Evolutionary conservation across 1,140 invertebrate species (phyloP).

Genomic region (Bathynomus jamesi): DNA sequence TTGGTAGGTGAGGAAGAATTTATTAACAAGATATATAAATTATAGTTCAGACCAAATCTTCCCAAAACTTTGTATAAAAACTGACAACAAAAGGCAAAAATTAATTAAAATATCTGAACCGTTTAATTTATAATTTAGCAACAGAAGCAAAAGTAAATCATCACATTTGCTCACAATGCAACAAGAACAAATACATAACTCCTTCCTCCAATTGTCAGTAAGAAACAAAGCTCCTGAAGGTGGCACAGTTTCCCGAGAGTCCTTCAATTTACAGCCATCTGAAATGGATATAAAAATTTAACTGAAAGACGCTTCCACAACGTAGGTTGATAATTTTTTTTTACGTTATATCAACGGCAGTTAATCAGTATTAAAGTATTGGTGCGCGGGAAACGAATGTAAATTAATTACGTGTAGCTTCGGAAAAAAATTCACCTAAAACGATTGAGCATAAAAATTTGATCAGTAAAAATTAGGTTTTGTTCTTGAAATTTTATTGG

Average conservation of each 20-base stretch:
- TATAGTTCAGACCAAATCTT: background rate
- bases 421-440: no score
- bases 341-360: background rate
- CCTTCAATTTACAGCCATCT: conserved; percentile 19
- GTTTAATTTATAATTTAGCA: background rate
- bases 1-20: background rate
- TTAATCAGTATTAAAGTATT: background rate
- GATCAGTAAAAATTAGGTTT: no score
- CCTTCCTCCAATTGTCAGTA: conserved; percentile 61
- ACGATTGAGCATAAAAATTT: no score
- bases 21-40: background rate
- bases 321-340: background rate
- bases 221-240: conserved; percentile 53
- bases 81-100: no score
- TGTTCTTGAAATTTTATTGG: no score
- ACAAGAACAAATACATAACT: conserved; percentile 55
- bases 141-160: background rate
- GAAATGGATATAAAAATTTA: background rate
- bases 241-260: conserved; percentile 5
- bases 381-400: background rate
- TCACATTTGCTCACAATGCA: conserved; percentile 42
- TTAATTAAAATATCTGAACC: no score
- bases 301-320: background rate
- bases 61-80: no score
- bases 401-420: no score